These are phyloP conservation scores for Arctocebus calabarensis DNA, from an alignment of 2,797 vertebrate genomes.

Conservation along the genomic window DNA sequence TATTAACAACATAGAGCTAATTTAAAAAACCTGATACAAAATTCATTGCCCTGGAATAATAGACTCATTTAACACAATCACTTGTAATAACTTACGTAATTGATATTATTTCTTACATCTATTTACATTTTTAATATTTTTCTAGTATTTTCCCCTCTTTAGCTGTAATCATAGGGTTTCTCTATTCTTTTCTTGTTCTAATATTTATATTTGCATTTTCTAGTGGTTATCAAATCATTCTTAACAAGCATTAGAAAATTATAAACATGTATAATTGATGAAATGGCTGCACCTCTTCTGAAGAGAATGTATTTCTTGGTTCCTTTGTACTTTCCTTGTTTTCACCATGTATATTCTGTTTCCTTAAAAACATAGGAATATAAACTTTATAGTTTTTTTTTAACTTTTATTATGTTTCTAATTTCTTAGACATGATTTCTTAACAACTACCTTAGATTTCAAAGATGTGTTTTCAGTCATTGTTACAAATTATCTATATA, in stretches of 20 bases:
- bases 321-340: neutral
- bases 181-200: neutral
- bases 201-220: slow-evolving; percentile 19
- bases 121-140: neutral
- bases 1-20: neutral
- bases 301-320: neutral
- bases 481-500: neutral
- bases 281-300: neutral
- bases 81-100: neutral
- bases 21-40: neutral
- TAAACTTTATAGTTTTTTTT: neutral
- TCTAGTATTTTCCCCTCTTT: neutral
- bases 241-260: neutral
- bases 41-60: neutral
- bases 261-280: neutral
- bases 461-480: neutral
- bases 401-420: neutral
- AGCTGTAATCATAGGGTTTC: neutral
- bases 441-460: neutral
- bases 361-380: neutral
- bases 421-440: neutral
- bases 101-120: neutral
- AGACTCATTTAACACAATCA: neutral
- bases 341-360: neutral
- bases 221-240: neutral